Conservation (phyloP, 2,113 vertebrate species). For the Theristicus caerulescens region DNA sequence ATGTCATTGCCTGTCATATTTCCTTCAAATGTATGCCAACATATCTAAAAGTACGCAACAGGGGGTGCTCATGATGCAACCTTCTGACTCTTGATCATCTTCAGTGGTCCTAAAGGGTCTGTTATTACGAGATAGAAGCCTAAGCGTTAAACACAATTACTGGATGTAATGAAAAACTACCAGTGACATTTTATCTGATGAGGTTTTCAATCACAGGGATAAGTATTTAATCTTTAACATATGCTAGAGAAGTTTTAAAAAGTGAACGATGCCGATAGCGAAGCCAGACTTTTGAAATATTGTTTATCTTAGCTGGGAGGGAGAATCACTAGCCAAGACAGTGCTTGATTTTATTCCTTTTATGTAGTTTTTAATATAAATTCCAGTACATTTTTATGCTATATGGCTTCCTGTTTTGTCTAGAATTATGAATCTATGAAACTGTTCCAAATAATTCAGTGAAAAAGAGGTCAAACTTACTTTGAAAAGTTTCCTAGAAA, state of each 20-base stretch:
- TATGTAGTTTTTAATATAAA: constrained; percentile 24
- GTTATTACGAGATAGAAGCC: not conserved
- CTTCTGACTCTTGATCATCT: not conserved
- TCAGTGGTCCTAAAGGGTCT: not conserved
- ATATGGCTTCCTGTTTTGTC: constrained; percentile 73
- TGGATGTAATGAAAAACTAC: not conserved
- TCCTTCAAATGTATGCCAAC: not conserved
- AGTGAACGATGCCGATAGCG: not conserved
- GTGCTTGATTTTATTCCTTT: constrained; percentile 12
- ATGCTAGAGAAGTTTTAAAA: constrained; percentile 22
- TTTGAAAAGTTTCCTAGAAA: constrained; percentile 27
- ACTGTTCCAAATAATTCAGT: constrained; percentile 29
- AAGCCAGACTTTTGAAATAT: constrained; percentile 25
- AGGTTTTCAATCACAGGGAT: not conserved
- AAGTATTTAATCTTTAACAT: constrained; percentile 38
- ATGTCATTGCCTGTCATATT: not conserved
- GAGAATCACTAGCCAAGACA: not conserved
- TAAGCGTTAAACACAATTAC: not conserved
- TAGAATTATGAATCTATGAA: constrained; percentile 71
- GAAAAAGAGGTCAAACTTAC: constrained; percentile 41
- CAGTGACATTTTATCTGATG: not conserved
- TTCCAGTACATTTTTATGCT: constrained; percentile 16
- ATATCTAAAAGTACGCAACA: not conserved
- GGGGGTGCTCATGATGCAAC: not conserved
- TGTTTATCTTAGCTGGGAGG: constrained; percentile 18